Conservation (phyloP, 2,888 invertebrate genomes). For the Lasioglossum marginatum region DNA sequence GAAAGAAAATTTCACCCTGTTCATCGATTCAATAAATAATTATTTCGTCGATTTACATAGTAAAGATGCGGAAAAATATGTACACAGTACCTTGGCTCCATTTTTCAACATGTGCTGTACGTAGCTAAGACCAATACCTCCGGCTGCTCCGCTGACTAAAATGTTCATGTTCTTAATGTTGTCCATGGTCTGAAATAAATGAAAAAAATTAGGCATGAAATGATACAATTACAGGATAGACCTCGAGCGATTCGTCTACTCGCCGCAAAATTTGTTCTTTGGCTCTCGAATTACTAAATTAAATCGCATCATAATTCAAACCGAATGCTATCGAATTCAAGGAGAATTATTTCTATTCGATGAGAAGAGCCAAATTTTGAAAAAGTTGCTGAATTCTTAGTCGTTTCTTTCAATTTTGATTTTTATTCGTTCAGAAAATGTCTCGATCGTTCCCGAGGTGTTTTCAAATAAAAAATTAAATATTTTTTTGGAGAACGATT, state of each 20-base stretch:
- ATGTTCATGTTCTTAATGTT: constrained; percentile 13
- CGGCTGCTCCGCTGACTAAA: constrained; percentile 18
- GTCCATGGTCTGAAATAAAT: constrained; percentile 7
- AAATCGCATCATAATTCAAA: background rate
- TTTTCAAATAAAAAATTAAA: background rate
- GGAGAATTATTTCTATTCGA: background rate
- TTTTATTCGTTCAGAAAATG: no score
- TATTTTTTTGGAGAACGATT: background rate
- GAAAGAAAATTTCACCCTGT: background rate
- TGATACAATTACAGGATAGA: no score
- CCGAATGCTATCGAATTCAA: background rate
- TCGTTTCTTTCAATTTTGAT: no score
- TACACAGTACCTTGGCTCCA: constrained; percentile 75
- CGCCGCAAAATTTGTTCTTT: no score
- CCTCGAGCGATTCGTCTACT: no score
- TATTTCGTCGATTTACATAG: background rate
- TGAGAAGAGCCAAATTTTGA: no score
- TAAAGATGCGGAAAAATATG: constrained; percentile 19
- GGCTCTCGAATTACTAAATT: no score
- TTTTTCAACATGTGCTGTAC: background rate
- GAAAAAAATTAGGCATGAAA: background rate
- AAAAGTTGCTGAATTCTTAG: no score
- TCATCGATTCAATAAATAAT: background rate
- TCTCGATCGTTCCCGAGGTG: background rate
- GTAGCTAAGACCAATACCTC: constrained; percentile 3